Percentiles rank a stretch among this genome's conserved stretches.
These are phyloP conservation scores for Megalops cyprinoides DNA, from an alignment of 2,797 vertebrate genomes.

Conservation along the genomic window DNA sequence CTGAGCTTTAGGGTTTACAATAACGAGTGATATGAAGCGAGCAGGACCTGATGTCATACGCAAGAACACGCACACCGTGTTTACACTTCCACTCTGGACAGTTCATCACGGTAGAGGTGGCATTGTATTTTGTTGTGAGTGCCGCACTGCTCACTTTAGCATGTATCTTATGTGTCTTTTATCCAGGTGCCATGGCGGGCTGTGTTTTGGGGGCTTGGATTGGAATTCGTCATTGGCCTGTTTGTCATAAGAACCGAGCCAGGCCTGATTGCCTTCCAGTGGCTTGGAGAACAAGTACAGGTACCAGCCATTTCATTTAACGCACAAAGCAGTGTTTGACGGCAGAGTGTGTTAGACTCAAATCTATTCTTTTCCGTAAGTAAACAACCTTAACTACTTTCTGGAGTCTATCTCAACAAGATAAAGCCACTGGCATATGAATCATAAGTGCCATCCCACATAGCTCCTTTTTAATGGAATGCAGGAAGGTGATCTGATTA, in stretches of 20 bases:
- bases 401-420: too few relatives aligned
- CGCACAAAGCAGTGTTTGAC: not conserved
- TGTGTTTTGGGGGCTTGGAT: conserved; percentile 87
- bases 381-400: too few relatives aligned
- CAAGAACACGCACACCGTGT: not conserved
- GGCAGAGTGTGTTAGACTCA: too few relatives aligned
- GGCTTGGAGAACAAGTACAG: conserved; percentile 90
- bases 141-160: not conserved
- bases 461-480: too few relatives aligned
- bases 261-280: conserved; percentile 81
- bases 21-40: not conserved
- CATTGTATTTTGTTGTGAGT: too few relatives aligned
- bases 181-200: conserved; percentile 86
- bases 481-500: too few relatives aligned
- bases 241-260: conserved; percentile 88
- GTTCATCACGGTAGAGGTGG: too few relatives aligned
- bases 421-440: too few relatives aligned
- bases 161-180: conserved; percentile 29
- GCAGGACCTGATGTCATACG: not conserved
- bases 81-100: too few relatives aligned
- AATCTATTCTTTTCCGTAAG: too few relatives aligned
- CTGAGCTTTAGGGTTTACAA: not conserved
- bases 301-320: conserved; percentile 62
- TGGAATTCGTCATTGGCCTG: conserved; percentile 87
- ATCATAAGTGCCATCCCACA: too few relatives aligned